Evolutionary conservation across 1,140 invertebrate species (phyloP), one percentile per base, ranked within the genome.

Genomic region (Meteorus sp.): DNA sequence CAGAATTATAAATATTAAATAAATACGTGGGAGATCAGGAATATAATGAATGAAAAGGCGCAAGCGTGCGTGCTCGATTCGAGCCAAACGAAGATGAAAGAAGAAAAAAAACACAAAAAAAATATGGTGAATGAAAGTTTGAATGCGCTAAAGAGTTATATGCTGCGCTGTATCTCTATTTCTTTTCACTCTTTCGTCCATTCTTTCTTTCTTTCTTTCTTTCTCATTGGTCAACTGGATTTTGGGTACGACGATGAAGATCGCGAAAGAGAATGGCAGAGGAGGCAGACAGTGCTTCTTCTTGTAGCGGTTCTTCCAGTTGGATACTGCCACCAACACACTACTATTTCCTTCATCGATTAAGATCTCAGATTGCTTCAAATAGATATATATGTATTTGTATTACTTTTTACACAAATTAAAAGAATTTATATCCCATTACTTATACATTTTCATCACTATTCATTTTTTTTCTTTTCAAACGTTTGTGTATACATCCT

Each of bases 271-370:
- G 3, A 39, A 13, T n/a, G 13, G 15, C 15, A 15, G 8, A 15
- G 15, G 3, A 15, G n/a, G n/a, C n/a, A n/a, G n/a, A n/a, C n/a
- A n/a, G n/a, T n/a, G n/a, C n/a, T n/a, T n/a, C n/a, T n/a, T n/a
- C n/a, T n/a, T n/a, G 19, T 52, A 52, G 50, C 50, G 50, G 50
- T 52, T 52, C 50, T 52, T 52, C 50, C 50, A 52, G 50, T 23
- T 52, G 13, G 17, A 22, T n/a, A n/a, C n/a, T n/a, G n/a, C n/a
- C n/a, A n/a, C n/a, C n/a, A n/a, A n/a, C n/a, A n/a, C n/a, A n/a
- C 29, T 31, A 52, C 50, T 52, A 51, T 52, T 52, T 37, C 13
- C 50, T 39, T 3, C 3, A 7, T 1, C 19, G 50, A 52, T 52
- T 8, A 31, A 51, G 50, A 52, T 37, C 29, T 20, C 50, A 19